phyloP scores from a whole-genome alignment of 2,888 invertebrate species.

The Melanostoma mellinum region DNA sequence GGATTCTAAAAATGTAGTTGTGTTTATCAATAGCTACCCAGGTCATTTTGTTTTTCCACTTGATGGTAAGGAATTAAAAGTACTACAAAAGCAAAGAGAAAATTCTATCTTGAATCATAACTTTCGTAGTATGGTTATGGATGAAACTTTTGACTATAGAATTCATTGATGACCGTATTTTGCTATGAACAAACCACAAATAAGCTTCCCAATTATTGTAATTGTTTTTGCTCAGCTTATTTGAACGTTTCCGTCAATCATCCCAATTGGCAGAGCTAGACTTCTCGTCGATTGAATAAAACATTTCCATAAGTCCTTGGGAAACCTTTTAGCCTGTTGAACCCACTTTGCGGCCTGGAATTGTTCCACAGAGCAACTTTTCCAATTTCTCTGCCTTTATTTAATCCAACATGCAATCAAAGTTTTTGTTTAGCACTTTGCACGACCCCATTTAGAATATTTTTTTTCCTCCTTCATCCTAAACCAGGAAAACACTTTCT shows the following conservation, averaged over 20 bases:
- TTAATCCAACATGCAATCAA: constrained; percentile 58
- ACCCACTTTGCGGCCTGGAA: constrained; percentile 52
- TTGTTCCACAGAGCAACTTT: constrained; percentile 54
- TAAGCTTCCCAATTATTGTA: too few relatives aligned
- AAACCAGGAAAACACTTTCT: constrained; percentile 19
- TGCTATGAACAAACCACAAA: too few relatives aligned
- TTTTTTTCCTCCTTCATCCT: not conserved
- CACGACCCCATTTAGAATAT: constrained; percentile 8
- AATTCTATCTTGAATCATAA: too few relatives aligned
- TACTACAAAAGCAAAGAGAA: too few relatives aligned
- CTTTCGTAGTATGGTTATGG: too few relatives aligned
- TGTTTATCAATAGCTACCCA: too few relatives aligned
- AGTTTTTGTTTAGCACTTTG: constrained; percentile 14
- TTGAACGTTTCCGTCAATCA: not conserved
- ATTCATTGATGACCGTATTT: too few relatives aligned
- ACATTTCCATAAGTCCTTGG: constrained; percentile 56
- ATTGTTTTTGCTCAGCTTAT: constrained; percentile 1
- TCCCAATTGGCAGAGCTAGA: too few relatives aligned
- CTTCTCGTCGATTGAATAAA: constrained; percentile 45
- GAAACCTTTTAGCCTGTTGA: constrained; percentile 23
- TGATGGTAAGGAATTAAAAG: too few relatives aligned
- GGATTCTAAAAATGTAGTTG: not conserved
- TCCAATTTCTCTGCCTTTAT: constrained; percentile 60
- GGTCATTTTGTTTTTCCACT: too few relatives aligned
- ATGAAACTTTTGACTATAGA: too few relatives aligned